These are phyloP conservation scores for Meda fulgida DNA, from an alignment of 2,797 vertebrate species.

Conservation along the genomic window DNA sequence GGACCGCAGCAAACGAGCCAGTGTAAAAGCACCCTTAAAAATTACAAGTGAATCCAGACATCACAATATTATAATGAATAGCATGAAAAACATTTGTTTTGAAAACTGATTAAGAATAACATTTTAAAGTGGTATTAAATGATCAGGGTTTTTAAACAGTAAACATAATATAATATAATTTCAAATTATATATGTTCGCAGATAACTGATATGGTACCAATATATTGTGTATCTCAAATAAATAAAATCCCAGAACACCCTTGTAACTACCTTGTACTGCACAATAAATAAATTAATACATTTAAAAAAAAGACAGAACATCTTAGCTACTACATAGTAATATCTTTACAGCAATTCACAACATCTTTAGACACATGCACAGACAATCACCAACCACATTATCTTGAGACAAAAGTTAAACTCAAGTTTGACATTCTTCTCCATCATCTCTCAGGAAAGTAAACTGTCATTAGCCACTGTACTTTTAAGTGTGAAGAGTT, in stretches of 20 bases:
- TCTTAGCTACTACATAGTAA: background rate
- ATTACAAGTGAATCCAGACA: no score
- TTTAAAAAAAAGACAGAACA: background rate
- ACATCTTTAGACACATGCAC: background rate
- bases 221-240: background rate
- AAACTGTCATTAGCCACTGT: constrained; percentile 49
- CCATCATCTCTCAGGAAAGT: constrained; percentile 1
- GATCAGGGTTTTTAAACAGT: background rate
- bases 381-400: background rate
- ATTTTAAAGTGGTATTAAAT: background rate
- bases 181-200: no score
- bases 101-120: background rate
- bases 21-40: no score
- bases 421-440: background rate
- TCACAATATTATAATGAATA: no score
- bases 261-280: background rate
- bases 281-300: background rate
- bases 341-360: background rate
- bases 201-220: background rate
- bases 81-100: background rate
- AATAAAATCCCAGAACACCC: background rate
- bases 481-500: constrained; percentile 45
- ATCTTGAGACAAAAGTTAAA: background rate
- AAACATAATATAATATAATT: background rate
- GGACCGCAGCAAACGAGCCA: no score